A percentile compares a stretch with the other conserved stretches of the same genome.
Evolutionary conservation across 2,888 invertebrate species (phyloP).

Genomic region (Tethea ocularis): DNA sequence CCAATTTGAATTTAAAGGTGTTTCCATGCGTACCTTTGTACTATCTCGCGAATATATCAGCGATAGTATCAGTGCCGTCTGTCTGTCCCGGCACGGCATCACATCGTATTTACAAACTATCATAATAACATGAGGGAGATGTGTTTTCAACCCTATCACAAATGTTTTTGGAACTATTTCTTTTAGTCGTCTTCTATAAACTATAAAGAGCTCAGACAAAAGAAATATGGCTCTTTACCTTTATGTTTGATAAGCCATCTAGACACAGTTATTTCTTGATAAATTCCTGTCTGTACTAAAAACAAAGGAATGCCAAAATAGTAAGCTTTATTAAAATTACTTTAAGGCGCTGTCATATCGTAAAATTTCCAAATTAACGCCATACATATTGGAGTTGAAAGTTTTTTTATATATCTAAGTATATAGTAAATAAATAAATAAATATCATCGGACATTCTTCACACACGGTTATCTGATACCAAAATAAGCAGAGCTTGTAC

Average conservation of each 20-base stretch:
- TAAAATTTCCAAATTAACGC: too few species aligned
- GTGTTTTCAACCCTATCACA: neutral
- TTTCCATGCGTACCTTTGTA: neutral
- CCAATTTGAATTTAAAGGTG: constrained; percentile 8
- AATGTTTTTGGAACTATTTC: neutral
- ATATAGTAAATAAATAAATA: too few species aligned
- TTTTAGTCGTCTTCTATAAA: neutral
- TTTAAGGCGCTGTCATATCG: too few species aligned
- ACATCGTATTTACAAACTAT: neutral
- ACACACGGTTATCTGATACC: too few species aligned
- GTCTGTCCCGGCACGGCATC: constrained; percentile 2
- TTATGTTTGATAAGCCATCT: neutral
- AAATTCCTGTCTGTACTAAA: too few species aligned
- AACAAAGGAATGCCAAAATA: too few species aligned
- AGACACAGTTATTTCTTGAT: too few species aligned
- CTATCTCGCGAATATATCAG: constrained; percentile 8
- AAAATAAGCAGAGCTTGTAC: too few species aligned
- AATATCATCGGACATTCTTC: too few species aligned
- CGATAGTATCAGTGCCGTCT: constrained; percentile 6
- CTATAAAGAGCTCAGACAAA: neutral
- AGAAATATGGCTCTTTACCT: neutral
- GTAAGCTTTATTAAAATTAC: too few species aligned
- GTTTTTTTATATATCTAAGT: too few species aligned
- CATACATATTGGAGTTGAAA: too few species aligned
- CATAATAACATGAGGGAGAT: neutral